Conservation (phyloP, 2,888 invertebrate species). For the Melinopterus prodromus region DNA sequence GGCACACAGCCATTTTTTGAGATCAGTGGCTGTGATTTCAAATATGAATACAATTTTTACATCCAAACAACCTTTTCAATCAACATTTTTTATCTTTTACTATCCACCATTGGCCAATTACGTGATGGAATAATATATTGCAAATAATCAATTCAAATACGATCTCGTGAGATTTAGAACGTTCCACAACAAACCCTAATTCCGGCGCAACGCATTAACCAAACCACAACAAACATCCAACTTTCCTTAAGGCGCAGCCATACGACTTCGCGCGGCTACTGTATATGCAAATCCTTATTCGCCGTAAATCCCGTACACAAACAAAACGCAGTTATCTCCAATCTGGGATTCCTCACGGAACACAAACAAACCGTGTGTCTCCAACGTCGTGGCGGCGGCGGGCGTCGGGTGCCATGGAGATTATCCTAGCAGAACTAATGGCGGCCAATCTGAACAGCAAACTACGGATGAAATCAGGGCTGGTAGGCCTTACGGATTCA, state of each 20-base stretch:
- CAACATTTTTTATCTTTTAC: too few species aligned
- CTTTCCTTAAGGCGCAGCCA: neutral
- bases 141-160: neutral
- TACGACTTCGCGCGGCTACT: neutral
- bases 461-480: neutral
- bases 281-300: conserved; percentile 4
- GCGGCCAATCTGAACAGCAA: neutral
- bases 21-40: too few species aligned
- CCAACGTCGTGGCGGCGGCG: neutral
- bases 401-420: neutral
- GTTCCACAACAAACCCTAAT: neutral
- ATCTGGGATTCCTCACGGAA: neutral
- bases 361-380: neutral
- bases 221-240: neutral
- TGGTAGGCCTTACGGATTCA: neutral
- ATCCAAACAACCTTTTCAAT: too few species aligned
- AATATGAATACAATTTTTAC: too few species aligned
- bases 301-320: neutral
- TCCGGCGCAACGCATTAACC: neutral
- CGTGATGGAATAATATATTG: neutral
- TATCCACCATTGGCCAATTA: neutral
- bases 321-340: neutral
- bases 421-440: neutral
- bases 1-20: too few species aligned
- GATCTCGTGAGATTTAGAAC: neutral